Conservation (phyloP, 2,888 invertebrate genomes). For the Malacosoma neustria region DNA sequence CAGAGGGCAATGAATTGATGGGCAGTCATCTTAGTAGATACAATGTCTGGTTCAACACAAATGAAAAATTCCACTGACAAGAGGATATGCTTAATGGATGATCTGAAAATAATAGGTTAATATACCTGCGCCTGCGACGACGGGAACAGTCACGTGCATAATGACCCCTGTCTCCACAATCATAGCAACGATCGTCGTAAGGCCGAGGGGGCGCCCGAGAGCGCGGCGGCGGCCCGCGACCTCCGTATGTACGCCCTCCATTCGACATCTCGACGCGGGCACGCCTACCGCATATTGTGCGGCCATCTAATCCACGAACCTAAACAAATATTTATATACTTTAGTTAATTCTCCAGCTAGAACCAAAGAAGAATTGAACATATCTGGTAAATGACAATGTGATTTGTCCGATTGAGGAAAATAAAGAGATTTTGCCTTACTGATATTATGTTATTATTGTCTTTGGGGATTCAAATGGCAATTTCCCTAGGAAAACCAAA, state of each 20-base stretch:
- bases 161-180: slow-evolving; percentile 95
- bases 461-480: too few relatives aligned
- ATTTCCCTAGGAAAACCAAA: too few relatives aligned
- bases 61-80: too few relatives aligned
- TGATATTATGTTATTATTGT: too few relatives aligned
- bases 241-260: slow-evolving; percentile 79
- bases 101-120: too few relatives aligned
- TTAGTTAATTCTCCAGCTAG: too few relatives aligned
- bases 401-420: too few relatives aligned
- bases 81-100: too few relatives aligned
- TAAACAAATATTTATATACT: slow-evolving; percentile 19
- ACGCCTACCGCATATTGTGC: slow-evolving; percentile 90
- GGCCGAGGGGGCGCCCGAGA: slow-evolving; percentile 83
- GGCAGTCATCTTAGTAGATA: neutral
- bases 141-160: slow-evolving; percentile 93
- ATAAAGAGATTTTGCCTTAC: too few relatives aligned
- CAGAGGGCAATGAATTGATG: neutral
- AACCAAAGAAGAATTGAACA: too few relatives aligned
- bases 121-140: slow-evolving; percentile 76
- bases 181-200: slow-evolving; percentile 94
- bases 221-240: slow-evolving; percentile 76
- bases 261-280: slow-evolving; percentile 95
- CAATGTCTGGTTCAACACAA: too few relatives aligned
- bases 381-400: too few relatives aligned
- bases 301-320: slow-evolving; percentile 79